Base-by-base conservation (phyloP, 2,113 vertebrate genomes). In the Mastomys coucha region DNA sequence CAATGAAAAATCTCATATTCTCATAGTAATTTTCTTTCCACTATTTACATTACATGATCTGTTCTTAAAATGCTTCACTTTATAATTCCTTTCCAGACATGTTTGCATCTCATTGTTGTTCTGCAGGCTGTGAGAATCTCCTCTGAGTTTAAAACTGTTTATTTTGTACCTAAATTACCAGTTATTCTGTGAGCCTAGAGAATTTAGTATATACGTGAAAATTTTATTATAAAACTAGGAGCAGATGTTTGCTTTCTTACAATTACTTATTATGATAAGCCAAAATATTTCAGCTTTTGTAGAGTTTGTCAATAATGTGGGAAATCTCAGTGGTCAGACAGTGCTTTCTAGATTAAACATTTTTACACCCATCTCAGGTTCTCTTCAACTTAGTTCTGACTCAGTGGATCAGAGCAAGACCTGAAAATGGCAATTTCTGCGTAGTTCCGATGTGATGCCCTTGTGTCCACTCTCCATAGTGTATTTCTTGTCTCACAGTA, bases 1-100 rank as follows among this genome's bases (percentile, higher is more conserved):
- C 31, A 91, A 67, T 42, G 69, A 75, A 97, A 91, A 96, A 24
- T 75, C 58, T 86, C 39, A 91, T 93, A 24, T 96, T 91, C 93
- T 89, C 97, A 75, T 7, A 95, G 49, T 67, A 93, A 91, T 89
- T 95, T 96, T 92, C 81, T 87, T 22, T 9, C 85, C 81, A 75
- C 20, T 91, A 88, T 95, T 95, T 96, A 94, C 16, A 58, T 69
- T 88, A 49, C 76, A 72, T 84, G 36, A 78, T 80, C 96, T 92
- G 92, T 78, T 91, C 88, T 92, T 51, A 87, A 8, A 94, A n/a
- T 63, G 11, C 65, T 96, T 94, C 86, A 49, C 77, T 85, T 87
- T 45, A 69, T 92, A 95, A 92, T 95, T 94, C 45, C 26, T 89
- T 90, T 58, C 36, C 26, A 88, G 28, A 28, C 77, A 75, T 51